Percentiles rank a stretch among this genome's conserved stretches.
phyloP scores from a whole-genome alignment of 2,797 vertebrate species.

The Gallinago solitaria region DNA sequence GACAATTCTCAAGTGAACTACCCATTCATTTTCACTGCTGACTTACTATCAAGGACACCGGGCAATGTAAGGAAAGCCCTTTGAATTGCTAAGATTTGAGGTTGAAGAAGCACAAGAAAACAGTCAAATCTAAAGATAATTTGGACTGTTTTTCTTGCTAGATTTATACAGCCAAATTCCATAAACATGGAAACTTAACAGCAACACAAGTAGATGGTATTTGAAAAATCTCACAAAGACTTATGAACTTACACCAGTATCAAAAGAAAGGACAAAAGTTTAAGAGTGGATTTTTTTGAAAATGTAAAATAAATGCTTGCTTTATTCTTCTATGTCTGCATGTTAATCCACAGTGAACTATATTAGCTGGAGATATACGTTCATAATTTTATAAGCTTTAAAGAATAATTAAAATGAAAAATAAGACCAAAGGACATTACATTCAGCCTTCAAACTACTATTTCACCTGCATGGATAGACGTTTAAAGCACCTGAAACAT shows the following conservation, averaged over 20 bases:
- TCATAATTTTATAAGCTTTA: not conserved
- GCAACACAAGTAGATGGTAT: not conserved
- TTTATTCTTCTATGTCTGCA: not conserved
- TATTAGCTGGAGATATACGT: rapidly evolving
- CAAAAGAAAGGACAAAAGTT: not conserved
- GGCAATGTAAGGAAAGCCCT: not conserved
- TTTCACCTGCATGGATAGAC: not conserved
- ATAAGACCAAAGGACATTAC: not conserved
- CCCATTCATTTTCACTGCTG: not conserved
- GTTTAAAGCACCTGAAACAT: not conserved
- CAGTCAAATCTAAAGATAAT: not conserved
- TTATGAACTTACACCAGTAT: not conserved
- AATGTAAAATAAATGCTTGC: not conserved
- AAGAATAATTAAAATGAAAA: not conserved
- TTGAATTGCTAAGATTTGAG: not conserved
- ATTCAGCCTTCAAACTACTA: not conserved
- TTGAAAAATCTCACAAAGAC: not conserved
- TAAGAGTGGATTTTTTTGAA: not conserved
- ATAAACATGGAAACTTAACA: not conserved
- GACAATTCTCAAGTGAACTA: not conserved
- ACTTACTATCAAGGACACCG: not conserved
- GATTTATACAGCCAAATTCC: not conserved
- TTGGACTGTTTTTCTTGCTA: not conserved
- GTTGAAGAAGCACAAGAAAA: not conserved
- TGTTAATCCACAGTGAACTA: not conserved